Evolutionary conservation across 1,140 invertebrate species (phyloP), one percentile per base, ranked within the genome.

Genomic region (Aphelenchoides fujianensis): DNA sequence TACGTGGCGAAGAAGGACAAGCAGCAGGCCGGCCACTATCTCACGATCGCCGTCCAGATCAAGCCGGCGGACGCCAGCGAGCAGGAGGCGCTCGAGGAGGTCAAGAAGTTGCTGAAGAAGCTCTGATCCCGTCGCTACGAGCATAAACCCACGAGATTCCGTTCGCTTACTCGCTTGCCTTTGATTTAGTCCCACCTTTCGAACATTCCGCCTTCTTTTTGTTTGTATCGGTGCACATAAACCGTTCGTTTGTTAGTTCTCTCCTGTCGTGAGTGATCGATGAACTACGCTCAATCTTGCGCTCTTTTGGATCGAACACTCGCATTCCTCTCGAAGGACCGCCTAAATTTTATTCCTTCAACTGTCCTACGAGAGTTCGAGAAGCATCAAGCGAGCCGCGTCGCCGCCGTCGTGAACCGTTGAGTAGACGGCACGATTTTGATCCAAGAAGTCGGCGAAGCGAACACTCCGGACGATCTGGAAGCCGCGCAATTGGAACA

Each of bases 1-100:
- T 85, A 82, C 71, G 70, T 85, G 19, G 77, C 80, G 55, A 74
- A 78, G 16, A 55, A 55, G 12, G 79, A 78, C 35, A 81, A 79
- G 31, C 35, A 34, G 2, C 68, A 61, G 5, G 79, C 78, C n/a
- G n/a, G 36, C 3, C 61, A 68, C 32, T 69, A 69, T 35, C 57
- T 78, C 28, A 68, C 72, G 16, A 23, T 32, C 32, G 69, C 71
- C n/a, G 31, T 48, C 16, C 59, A 66, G 2, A n/a, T 75, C 2
- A 7, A 59, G 23, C 52, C 55, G n/a, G 27, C 69, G 32, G 63
- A 75, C 31, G 62, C 61, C 30, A 66, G 53, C n/a, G 77, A 80
- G 31, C 34, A 69, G 16, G 75, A 79, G 55, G 19, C 52, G 2
- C 23, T 80, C 3, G 55, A 68, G 30, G 76, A 78, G 55, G 76